Evolutionary conservation across 1,140 invertebrate species (phyloP), one percentile per base, ranked within the genome.

Genomic region (Adoxophyes honmai): DNA sequence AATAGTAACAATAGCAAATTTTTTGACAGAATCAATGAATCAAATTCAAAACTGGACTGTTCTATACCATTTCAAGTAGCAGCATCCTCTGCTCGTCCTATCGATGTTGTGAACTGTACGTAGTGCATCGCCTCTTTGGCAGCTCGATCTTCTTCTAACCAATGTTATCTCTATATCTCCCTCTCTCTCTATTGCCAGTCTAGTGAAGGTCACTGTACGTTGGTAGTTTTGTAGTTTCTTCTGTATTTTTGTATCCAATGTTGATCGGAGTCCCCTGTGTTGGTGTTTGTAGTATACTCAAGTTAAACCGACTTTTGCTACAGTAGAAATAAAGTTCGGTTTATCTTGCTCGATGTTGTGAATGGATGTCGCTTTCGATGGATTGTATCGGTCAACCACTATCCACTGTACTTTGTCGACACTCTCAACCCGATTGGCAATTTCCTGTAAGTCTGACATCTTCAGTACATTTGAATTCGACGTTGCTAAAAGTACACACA

Each of bases 291-390:
- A 85, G 82, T 70, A 75, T 77, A 75, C 67, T 72, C 62, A 80
- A 78, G 70, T 71, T 71, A 70, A 73, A 75, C 76, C 75, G 80
- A 87, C 34, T 35, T 35, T 28, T 28, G 21, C 21, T 28, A 6
- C 6, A 28, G 6, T 28, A 28, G 8, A 7, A 35, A 15, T 6
- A 54, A 62, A 63, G 55, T 75, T 86, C 74, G 80, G 75, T 82
- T 78, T 73, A 58, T 68, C 70, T 81, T 76, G 61, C 62, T 88
- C 75, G 81, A 81, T 88, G 86, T 88, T 88, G 86, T 88, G 68
- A 65, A 68, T 88, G 84, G 81, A 76, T 88, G 86, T 88, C 77
- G 86, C 86, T 88, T 88, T 86, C 73, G 80, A 75, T 85, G 81
- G 81, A 84, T 85, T 79, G 73, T 84, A 82, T 78, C 72, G 82